Base-by-base conservation (phyloP, 2,113 vertebrate genomes). In the Zosterops borbonicus region DNA sequence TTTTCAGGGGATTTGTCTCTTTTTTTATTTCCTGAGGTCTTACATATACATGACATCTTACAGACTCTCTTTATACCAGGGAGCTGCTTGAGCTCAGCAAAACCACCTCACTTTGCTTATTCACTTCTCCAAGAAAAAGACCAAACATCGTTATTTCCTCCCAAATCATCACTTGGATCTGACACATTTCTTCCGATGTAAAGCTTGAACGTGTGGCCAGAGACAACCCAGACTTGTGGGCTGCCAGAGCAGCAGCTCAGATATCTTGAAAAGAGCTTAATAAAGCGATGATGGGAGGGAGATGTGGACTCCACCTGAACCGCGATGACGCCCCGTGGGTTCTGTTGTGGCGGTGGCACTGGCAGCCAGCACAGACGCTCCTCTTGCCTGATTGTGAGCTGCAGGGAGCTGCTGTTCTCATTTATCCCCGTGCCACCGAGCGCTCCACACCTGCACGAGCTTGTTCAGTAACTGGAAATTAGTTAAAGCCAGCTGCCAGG, bases 261-360 rank as follows among this genome's bases (percentile, higher is more conserved):
- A 3, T 42, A 4, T 22, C 59, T 71, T 46, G 50, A 68, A 9
- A 73, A 42, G 39, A 9, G 53, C 67, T 92, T 79, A 90, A 81
- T 71, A 63, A 87, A 90, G 35, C 29, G 47, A 29, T 92, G 52
- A 47, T 19, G 83, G 89, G 11, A 63, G n/a, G 90, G 86, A 47
- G 46, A 70, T 3, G 80, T 6, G 24, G 35, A 9, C 70, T 64
- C 5, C 83, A 23, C 88, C 87, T 76, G 88, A 62, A 81, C 70
- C 23, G 58, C 46, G 88, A 82, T 91, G 92, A 33, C 28, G 10
- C 84, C 95, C 96, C 9, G 67, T 1, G 0, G 90, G 21, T 24
- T 95, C n/a, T 97, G 96, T 96, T 96, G 79, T 97, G 97, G 27
- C 78, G 81, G 95, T 4, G 2, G 88, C 3, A 60, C 64, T 39